Evolutionary conservation across 2,797 vertebrate genomes (phyloP).

Genomic region (Merluccius polli): DNA sequence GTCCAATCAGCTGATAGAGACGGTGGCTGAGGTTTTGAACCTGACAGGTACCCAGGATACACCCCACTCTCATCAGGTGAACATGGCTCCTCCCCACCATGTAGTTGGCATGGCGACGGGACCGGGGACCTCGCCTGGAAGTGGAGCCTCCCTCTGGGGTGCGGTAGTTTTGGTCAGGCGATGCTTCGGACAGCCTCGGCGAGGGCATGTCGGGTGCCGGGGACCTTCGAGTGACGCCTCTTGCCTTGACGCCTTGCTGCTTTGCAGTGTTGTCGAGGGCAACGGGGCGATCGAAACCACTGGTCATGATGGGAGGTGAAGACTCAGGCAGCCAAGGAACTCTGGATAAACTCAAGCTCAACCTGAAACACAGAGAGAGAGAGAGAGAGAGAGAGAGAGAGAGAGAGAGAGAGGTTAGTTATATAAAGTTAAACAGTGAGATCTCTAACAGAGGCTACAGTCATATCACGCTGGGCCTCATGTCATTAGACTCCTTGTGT

Average conservation of each 20-base stretch:
- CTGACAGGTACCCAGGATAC: conserved; percentile 88
- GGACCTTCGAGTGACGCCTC: conserved; percentile 44
- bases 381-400: conserved; percentile 14
- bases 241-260: conserved; percentile 45
- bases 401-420: background rate
- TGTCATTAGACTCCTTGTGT: background rate
- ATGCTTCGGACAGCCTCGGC: conserved; percentile 15
- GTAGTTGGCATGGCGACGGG: conserved; percentile 60
- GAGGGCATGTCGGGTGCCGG: conserved; percentile 50
- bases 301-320: conserved; percentile 24
- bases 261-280: conserved; percentile 37
- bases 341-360: conserved; percentile 36
- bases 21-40: conserved; percentile 91
- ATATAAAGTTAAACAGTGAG: background rate
- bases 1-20: conserved; percentile 85
- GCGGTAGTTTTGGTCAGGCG: conserved; percentile 24
- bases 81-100: conserved; percentile 38
- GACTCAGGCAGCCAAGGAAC: conserved; percentile 35
- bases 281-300: conserved; percentile 29
- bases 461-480: background rate
- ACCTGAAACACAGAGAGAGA: conserved; percentile 41
- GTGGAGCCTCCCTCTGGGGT: conserved; percentile 11
- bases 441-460: background rate
- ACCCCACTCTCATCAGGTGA: conserved; percentile 81
- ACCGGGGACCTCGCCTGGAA: conserved; percentile 25